Conservation (phyloP, 2,797 vertebrate genomes). For the Chromobotia macracanthus region DNA sequence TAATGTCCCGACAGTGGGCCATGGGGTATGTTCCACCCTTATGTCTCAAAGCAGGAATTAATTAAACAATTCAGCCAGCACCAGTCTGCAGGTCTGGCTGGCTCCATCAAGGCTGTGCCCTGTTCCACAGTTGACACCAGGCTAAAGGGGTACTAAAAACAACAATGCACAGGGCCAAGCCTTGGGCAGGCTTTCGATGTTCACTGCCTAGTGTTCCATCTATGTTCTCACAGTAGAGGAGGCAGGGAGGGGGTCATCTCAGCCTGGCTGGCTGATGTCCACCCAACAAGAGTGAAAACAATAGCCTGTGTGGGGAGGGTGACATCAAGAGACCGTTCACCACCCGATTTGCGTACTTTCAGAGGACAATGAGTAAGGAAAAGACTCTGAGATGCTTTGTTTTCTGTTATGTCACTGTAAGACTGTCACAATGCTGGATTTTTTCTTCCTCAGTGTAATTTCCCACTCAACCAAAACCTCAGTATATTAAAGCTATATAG, state of each 20-base stretch:
- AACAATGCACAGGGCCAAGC: constrained; percentile 11
- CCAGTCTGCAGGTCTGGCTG: no score
- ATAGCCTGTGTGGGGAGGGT: constrained; percentile 66
- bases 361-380: constrained; percentile 61
- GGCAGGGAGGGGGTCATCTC: constrained; percentile 58
- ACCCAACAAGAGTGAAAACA: constrained; percentile 68
- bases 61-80: constrained; percentile 62
- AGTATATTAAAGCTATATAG: not conserved
- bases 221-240: constrained; percentile 57
- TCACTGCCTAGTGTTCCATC: constrained; percentile 20
- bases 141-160: constrained; percentile 27
- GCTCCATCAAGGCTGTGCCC: constrained; percentile 54
- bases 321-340: constrained; percentile 63
- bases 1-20: constrained; percentile 53
- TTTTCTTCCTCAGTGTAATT: constrained; percentile 17
- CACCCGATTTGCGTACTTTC: constrained; percentile 63
- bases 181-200: not conserved
- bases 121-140: constrained; percentile 4
- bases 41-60: no score
- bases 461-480: not conserved
- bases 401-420: constrained; percentile 65
- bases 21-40: constrained; percentile 14
- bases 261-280: constrained; percentile 58
- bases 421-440: constrained; percentile 40
- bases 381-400: constrained; percentile 60